Evolutionary conservation across 2,888 invertebrate genomes (phyloP), one percentile per base, ranked within the genome.

Genomic region (Idaea biselata): DNA sequence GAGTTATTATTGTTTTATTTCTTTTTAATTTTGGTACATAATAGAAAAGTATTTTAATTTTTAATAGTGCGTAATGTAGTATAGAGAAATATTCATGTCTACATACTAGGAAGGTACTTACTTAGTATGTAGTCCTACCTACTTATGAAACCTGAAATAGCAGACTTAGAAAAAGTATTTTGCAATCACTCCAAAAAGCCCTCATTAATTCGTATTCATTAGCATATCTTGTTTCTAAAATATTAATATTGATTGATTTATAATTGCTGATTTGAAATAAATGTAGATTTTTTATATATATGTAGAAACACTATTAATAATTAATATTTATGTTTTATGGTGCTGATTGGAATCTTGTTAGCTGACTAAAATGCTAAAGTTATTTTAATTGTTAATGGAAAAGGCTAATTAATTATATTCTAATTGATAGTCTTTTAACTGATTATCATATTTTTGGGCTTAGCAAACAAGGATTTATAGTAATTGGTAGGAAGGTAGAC

Each of bases 261-360:
- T 11, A 44, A 44, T 44, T 44, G 11, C 44, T 14, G 14, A 8
- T 8, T 44, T 44, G 25, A 25, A 25, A 25, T 25, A 1, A 1
- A 25, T 25, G 25, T 25, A 25, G 25, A 25, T 25, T 25, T 25
- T 25, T 25, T 25, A 25, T 25, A 8, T 32, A 11, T 8, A 44
- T 62, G 62, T 32, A 31, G 54, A 67, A 62, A 61, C 64, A 60
- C 53, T 59, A 63, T 60, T 60, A 65, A 65, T 67, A 64, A 67
- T 65, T 60, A 64, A 56, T 18, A 25, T 58, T 57, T 44, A 44
- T 44, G 11, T 44, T 44, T 44, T 44, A 44, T 44, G 44, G 11
- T 14, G 44, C 8, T 14, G 44, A 44, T 44, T 44, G 3, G 11
- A 44, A 44, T 44, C 8, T 61, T 18, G 63, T 64, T 64, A 54